These are phyloP conservation scores for Heliconius ismenius DNA, from an alignment of 2,888 invertebrate species.

Conservation along the genomic window DNA sequence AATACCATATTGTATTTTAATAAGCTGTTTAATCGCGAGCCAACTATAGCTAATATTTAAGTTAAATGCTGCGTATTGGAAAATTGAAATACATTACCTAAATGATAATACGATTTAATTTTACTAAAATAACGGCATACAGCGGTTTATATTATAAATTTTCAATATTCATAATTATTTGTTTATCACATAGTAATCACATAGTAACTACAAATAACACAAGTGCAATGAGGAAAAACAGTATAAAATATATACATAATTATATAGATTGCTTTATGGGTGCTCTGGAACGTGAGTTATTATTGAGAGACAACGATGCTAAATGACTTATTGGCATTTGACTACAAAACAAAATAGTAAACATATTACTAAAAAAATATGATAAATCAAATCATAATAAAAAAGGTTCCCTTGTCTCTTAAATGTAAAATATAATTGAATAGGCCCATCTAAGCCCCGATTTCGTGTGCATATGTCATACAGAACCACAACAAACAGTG, in stretches of 20 bases:
- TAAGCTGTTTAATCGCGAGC: conserved; percentile 30
- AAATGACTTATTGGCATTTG: background rate
- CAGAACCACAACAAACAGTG: conserved; percentile 17
- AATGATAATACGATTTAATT: conserved; percentile 22
- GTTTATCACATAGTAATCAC: conserved; percentile 1
- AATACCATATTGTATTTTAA: conserved; percentile 43
- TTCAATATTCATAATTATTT: conserved; percentile 4
- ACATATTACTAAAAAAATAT: background rate
- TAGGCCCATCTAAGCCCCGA: background rate
- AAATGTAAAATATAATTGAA: conserved; percentile 7
- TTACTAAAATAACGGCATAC: conserved; percentile 1
- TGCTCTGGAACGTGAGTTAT: background rate
- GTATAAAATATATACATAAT: background rate
- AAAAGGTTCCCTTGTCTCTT: background rate
- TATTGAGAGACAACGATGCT: background rate
- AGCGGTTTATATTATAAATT: conserved; percentile 12
- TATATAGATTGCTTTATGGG: background rate
- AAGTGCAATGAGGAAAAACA: conserved; percentile 9
- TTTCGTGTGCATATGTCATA: conserved; percentile 16
- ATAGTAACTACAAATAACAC: background rate
- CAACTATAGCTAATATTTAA: conserved; percentile 17
- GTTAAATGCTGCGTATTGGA: conserved; percentile 19
- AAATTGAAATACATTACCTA: conserved; percentile 15
- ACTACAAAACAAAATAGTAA: background rate
- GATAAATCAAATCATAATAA: background rate